Base-by-base conservation (phyloP, 2,113 vertebrate species). In the Pluvianellus socialis region DNA sequence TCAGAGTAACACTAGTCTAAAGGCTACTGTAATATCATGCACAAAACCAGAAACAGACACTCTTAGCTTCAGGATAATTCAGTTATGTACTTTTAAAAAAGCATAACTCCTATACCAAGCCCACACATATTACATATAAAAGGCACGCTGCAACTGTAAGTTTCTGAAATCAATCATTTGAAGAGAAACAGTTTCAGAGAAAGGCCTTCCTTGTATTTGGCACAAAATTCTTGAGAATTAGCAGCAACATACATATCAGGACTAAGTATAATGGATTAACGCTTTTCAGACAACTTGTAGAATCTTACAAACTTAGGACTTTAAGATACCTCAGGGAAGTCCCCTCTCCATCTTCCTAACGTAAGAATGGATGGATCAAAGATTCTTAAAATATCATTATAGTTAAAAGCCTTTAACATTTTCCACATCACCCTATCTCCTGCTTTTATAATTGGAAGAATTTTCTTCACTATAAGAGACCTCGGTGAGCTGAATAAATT, bases 61-160 rank as follows among this genome's bases (percentile, higher is more conserved):
- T 42, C 4, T 22, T 17, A 61, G 44, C n/a, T 59, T 68, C 40
- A 59, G 75, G 20, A 68, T 38, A 70, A 59, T 44, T 50, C 5
- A 9, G 44, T 38, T 52, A 71, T 0, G 3, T 27, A 49, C 42
- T 85, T 74, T 10, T 14, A 16, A 70, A 70, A 73, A 86, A 47
- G 10, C 0, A 0, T 2, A 9, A 50, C 35, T n/a, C 32, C 16
- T 52, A 44, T 9, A 47, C 4, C 11, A 52, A 82, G 50, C 24
- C 55, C 27, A 76, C 16, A 22, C 2, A 67, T 2, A 0, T 45
- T 22, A 62, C 1, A 0, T n/a, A 45, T 52, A 82, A 82, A 75
- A 85, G 23, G 22, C 19, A 71, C 0, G 4, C 5, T 65, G 17
- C 12, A 61, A 79, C 47, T 42, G 0, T 4, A 77, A 16, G 6